phyloP scores from a whole-genome alignment of 2,797 vertebrate genomes.

The Lindbergichthys nudifrons region DNA sequence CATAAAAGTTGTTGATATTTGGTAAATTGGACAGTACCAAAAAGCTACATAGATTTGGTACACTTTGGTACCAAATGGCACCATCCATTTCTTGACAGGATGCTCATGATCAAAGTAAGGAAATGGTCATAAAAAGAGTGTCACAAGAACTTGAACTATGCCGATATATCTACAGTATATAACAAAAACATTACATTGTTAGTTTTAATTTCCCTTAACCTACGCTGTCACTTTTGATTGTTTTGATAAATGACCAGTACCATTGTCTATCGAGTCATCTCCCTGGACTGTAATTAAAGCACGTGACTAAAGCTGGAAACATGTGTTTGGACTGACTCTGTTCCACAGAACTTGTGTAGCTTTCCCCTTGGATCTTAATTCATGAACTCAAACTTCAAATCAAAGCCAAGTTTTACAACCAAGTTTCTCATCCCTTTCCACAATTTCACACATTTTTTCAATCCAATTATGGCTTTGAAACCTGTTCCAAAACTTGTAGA shows the following conservation, averaged over 20 bases:
- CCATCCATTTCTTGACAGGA: not conserved
- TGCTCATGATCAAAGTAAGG: too few relatives aligned
- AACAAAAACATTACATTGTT: too few relatives aligned
- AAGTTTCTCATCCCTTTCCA: not conserved
- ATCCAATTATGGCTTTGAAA: not conserved
- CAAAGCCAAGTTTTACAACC: not conserved
- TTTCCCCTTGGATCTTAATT: too few relatives aligned
- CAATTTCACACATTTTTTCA: accelerated
- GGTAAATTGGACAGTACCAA: not conserved
- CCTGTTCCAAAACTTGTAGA: not conserved
- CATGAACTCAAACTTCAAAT: too few relatives aligned
- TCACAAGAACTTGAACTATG: too few relatives aligned
- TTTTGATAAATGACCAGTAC: not conserved
- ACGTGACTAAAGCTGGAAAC: not conserved
- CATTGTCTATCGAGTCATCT: not conserved
- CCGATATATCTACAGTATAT: too few relatives aligned
- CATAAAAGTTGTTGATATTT: too few relatives aligned
- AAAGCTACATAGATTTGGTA: not conserved
- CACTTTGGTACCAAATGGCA: too few relatives aligned
- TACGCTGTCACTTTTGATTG: too few relatives aligned
- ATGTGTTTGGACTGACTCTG: not conserved
- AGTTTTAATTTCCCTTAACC: too few relatives aligned
- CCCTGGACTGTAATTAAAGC: not conserved
- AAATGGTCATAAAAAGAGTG: not conserved
- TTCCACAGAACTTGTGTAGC: not conserved